Conservation (phyloP, 2,113 vertebrate species). For the Rhadina sibilatrix region DNA sequence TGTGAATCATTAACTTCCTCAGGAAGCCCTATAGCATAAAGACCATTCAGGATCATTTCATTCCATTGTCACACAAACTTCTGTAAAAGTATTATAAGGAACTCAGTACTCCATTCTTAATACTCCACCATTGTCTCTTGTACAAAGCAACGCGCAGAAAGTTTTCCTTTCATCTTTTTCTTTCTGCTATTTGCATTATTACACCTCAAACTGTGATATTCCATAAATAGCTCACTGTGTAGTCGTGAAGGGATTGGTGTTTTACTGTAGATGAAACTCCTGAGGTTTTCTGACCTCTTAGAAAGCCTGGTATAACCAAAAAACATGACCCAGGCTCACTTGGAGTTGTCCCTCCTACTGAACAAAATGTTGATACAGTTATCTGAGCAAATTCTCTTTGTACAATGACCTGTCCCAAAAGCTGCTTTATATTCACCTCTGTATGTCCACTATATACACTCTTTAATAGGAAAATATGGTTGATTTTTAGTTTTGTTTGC, state of each 20-base stretch:
- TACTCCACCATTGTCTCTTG: neutral
- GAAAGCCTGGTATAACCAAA: neutral
- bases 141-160: neutral
- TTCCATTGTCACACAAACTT: neutral
- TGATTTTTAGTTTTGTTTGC: neutral
- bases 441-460: neutral
- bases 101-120: neutral
- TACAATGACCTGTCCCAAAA: neutral
- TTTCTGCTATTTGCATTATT: neutral
- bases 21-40: neutral
- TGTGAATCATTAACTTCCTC: neutral
- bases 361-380: neutral
- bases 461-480: neutral
- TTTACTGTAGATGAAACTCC: neutral
- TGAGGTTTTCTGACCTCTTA: neutral
- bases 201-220: neutral
- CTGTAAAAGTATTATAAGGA: neutral
- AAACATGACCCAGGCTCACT: neutral
- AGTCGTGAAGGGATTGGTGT: fast-evolving
- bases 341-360: neutral
- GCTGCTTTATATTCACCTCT: neutral
- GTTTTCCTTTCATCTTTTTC: neutral
- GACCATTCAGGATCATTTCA: neutral
- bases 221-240: neutral
- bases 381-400: neutral